A percentile compares a stretch with the other conserved stretches of the same genome.
Conservation (phyloP, 2,113 vertebrate species). For the Nyctibius bracteatus region DNA sequence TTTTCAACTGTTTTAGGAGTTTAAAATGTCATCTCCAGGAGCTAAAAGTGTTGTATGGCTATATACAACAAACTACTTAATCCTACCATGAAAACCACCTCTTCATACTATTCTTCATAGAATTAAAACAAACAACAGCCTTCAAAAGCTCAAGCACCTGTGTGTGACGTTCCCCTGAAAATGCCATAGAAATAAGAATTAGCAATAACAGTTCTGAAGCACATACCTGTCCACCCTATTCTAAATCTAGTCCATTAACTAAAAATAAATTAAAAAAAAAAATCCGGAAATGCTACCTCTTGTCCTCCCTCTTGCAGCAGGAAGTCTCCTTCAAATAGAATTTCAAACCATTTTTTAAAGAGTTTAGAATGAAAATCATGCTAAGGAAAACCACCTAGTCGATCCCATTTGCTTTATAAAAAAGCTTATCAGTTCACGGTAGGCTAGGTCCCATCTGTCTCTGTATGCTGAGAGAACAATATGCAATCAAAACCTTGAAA, state of each 20-base stretch:
- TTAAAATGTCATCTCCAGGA: not conserved
- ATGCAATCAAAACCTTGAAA: not conserved
- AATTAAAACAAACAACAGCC: not conserved
- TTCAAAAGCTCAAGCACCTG: not conserved
- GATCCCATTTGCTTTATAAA: not conserved
- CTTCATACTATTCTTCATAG: not conserved
- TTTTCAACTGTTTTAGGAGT: not conserved
- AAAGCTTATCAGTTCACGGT: not conserved
- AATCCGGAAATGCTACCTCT: not conserved
- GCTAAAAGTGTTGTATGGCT: not conserved
- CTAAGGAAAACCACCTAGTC: not conserved
- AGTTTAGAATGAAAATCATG: not conserved
- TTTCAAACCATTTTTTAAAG: not conserved
- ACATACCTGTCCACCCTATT: not conserved
- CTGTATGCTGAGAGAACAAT: not conserved
- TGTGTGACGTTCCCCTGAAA: not conserved
- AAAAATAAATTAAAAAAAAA: not conserved
- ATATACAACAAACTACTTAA: not conserved
- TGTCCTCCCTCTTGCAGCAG: not conserved
- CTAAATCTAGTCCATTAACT: not conserved
- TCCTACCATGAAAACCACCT: not conserved
- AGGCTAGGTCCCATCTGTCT: not conserved
- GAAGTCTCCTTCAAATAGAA: not conserved
- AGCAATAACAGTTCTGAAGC: not conserved
- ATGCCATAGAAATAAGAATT: not conserved